A percentile compares a stretch with the other conserved stretches of the same genome.
Evolutionary conservation across 2,888 invertebrate species (phyloP).

Genomic region (Harmothoe impar): DNA sequence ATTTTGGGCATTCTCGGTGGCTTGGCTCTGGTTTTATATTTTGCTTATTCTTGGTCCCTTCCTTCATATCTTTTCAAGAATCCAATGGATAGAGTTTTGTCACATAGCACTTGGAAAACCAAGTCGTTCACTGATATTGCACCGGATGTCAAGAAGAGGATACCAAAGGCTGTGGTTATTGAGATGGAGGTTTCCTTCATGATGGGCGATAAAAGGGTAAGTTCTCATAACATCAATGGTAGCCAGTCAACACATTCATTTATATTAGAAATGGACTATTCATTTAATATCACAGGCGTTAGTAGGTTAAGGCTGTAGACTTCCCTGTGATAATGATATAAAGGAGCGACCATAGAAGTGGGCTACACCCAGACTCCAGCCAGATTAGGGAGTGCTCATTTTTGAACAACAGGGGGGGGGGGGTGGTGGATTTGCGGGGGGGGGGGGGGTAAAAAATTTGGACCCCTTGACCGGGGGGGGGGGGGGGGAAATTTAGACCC

Average conservation of each 20-base stretch:
- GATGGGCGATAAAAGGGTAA: conserved; percentile 59
- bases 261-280: too few species aligned
- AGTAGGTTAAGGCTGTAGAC: not conserved
- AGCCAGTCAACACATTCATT: not conserved
- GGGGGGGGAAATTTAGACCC: too few species aligned
- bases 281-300: not conserved
- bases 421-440: too few species aligned
- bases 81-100: not conserved
- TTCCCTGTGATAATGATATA: not conserved
- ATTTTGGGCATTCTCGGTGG: not conserved
- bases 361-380: too few species aligned
- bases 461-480: too few species aligned
- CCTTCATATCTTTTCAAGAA: not conserved
- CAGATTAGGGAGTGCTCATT: too few species aligned
- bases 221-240: not conserved
- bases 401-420: too few species aligned
- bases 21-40: not conserved
- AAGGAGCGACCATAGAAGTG: too few species aligned
- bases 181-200: conserved; percentile 64
- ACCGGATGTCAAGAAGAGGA: conserved; percentile 44
- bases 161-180: conserved; percentile 44
- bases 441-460: too few species aligned
- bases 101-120: conserved; percentile 62
- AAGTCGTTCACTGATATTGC: conserved; percentile 64
- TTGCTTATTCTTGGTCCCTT: not conserved